Evolutionary conservation across 2,797 vertebrate genomes (phyloP).

Genomic region (Halcyon badia): DNA sequence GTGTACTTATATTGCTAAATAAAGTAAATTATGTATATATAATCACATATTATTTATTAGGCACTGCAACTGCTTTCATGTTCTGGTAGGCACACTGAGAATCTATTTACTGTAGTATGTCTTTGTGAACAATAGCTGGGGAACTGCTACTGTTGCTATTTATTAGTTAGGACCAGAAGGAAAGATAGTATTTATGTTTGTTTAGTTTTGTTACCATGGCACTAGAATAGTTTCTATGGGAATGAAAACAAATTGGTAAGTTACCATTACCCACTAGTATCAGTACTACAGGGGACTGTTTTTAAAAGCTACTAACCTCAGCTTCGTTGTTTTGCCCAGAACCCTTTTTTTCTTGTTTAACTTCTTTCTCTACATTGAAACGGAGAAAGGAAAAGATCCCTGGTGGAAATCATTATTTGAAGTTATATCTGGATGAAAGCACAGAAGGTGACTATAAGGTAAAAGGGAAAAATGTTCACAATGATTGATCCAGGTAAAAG

Average conservation of each 20-base stretch:
- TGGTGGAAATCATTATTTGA: slow-evolving; percentile 21
- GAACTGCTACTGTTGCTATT: not conserved
- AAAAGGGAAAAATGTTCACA: not conserved
- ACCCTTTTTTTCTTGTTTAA: not conserved
- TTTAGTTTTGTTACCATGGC: slow-evolving; percentile 54
- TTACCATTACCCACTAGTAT: not conserved
- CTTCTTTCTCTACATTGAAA: not conserved
- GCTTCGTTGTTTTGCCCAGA: slow-evolving; percentile 8
- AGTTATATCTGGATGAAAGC: slow-evolving; percentile 25
- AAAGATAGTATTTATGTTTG: slow-evolving; percentile 39
- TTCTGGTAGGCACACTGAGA: not conserved
- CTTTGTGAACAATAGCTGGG: not conserved
- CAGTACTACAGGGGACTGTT: not conserved
- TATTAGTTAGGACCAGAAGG: not conserved
- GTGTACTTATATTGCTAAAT: not conserved
- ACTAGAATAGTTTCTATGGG: slow-evolving; percentile 31
- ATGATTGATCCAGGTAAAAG: not conserved
- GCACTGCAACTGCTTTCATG: not conserved
- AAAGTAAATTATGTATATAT: not conserved
- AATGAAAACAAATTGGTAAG: slow-evolving; percentile 37
- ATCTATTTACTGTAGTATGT: not conserved
- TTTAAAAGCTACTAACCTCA: not conserved
- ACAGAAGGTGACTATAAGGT: not conserved
- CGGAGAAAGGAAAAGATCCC: not conserved
- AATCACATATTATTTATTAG: slow-evolving; percentile 4